These are phyloP conservation scores for Pogonomyrmex barbatus DNA, from an alignment of 1,140 invertebrate species.

Conservation along the genomic window DNA sequence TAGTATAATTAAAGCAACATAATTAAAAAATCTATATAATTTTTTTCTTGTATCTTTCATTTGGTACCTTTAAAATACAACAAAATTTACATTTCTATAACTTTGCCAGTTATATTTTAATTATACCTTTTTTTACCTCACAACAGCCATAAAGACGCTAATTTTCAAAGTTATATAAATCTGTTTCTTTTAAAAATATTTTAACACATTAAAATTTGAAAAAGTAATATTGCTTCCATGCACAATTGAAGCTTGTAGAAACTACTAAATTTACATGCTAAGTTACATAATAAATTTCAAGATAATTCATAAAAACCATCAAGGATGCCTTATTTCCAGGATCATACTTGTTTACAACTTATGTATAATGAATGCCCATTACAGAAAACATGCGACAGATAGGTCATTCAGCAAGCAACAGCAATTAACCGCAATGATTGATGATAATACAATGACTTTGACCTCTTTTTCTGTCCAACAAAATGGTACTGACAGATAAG, in stretches of 20 bases:
- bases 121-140: background rate
- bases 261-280: background rate
- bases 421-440: conserved; percentile 19
- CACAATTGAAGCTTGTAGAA: background rate
- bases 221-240: background rate
- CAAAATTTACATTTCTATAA: background rate
- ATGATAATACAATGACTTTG: conserved; percentile 17
- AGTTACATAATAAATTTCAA: background rate
- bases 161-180: background rate
- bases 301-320: background rate
- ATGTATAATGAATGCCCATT: background rate
- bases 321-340: background rate
- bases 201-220: background rate
- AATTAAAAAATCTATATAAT: no score
- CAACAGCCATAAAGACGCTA: no score
- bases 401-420: background rate
- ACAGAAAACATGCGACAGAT: background rate
- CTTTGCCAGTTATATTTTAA: background rate
- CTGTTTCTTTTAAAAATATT: background rate
- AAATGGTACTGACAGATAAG: background rate
- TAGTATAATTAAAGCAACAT: no score
- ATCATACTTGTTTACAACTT: background rate
- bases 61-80: background rate
- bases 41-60: background rate
- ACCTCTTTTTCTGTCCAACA: background rate